Percentiles rank a stretch among this genome's conserved stretches.
These are phyloP conservation scores for Mactromeris polynyma DNA, from an alignment of 2,888 invertebrate genomes.

Conservation along the genomic window DNA sequence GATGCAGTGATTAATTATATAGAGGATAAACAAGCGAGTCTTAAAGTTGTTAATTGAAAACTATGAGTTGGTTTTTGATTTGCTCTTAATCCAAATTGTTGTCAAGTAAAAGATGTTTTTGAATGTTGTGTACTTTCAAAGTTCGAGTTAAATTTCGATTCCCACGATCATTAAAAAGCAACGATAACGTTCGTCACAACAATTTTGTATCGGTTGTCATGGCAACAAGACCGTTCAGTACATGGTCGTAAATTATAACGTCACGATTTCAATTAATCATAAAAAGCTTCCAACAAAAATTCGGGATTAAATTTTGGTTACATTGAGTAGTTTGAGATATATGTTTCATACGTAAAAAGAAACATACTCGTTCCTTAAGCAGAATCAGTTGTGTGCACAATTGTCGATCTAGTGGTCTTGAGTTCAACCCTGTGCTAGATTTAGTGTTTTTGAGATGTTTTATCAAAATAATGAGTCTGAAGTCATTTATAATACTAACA, in stretches of 20 bases:
- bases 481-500: no score
- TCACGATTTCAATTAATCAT: constrained; percentile 10
- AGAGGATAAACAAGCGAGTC: background rate
- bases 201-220: background rate
- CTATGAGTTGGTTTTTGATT: background rate
- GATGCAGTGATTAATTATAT: background rate
- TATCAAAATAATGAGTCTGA: no score
- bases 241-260: background rate
- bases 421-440: no score
- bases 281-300: background rate
- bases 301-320: background rate
- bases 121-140: background rate
- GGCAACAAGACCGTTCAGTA: background rate
- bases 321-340: background rate
- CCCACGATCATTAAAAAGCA: background rate
- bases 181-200: background rate
- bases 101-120: background rate
- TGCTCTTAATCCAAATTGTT: background rate
- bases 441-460: no score
- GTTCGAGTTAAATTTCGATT: background rate
- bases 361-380: no score
- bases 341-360: no score
- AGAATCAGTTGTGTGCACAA: no score
- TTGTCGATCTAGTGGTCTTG: no score
- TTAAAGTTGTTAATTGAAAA: background rate